Percentiles rank a stretch among this genome's conserved stretches.
Evolutionary conservation across 2,797 vertebrate genomes (phyloP).

Genomic region (Pygocentrus nattereri): DNA sequence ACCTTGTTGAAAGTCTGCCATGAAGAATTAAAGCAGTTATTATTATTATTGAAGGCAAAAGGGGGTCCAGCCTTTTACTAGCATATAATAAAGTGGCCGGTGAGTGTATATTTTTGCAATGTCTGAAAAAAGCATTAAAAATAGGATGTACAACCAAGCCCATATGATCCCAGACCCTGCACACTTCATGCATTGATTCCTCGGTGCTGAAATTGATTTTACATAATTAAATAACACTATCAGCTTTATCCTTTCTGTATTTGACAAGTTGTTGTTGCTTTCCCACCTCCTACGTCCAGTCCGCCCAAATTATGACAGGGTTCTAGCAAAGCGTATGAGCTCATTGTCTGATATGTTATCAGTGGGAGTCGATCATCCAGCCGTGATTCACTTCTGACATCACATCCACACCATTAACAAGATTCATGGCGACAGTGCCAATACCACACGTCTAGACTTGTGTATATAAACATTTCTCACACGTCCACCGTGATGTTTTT

Average conservation of each 20-base stretch:
- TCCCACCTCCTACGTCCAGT: not conserved
- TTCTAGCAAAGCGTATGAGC: slow-evolving; percentile 30
- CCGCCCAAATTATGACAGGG: slow-evolving; percentile 24
- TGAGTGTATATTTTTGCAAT: too few relatives aligned
- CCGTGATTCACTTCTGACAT: slow-evolving; percentile 51
- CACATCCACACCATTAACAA: slow-evolving; percentile 41
- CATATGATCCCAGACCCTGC: slow-evolving; percentile 3
- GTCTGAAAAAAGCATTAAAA: not conserved
- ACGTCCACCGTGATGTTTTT: slow-evolving; percentile 17
- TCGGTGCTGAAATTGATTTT: slow-evolving; percentile 2
- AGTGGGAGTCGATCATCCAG: slow-evolving; percentile 58
- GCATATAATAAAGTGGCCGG: too few relatives aligned
- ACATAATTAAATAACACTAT: slow-evolving; percentile 24
- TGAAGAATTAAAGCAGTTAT: too few relatives aligned
- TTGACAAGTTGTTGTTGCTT: slow-evolving; percentile 16
- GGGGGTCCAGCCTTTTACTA: too few relatives aligned
- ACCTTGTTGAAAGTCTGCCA: too few relatives aligned
- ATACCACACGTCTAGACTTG: not conserved
- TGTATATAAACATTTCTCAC: slow-evolving; percentile 33
- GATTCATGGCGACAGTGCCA: not conserved
- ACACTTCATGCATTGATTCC: not conserved
- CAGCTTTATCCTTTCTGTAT: slow-evolving; percentile 7
- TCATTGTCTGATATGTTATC: slow-evolving; percentile 18
- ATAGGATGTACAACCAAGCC: not conserved
- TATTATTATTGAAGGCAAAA: too few relatives aligned